phyloP scores from a whole-genome alignment of 2,888 invertebrate species.

The Volucella zonaria region DNA sequence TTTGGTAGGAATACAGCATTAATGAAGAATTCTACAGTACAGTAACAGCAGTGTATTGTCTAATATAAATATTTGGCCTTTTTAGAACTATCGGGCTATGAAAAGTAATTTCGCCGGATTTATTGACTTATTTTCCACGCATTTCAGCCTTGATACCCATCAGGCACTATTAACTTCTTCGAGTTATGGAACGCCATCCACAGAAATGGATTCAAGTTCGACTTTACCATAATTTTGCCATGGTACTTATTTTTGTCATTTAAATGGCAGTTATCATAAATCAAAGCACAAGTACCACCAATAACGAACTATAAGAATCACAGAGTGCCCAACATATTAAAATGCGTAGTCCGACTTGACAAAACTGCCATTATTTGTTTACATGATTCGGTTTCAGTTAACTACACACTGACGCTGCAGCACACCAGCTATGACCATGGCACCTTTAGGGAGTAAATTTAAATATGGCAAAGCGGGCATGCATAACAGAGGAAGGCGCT shows the following conservation, averaged over 20 bases:
- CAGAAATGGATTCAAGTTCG: slow-evolving; percentile 32
- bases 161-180: too few relatives aligned
- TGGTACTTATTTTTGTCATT: slow-evolving; percentile 46
- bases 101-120: too few relatives aligned
- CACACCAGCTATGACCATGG: slow-evolving; percentile 48
- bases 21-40: too few relatives aligned
- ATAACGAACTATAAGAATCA: slow-evolving; percentile 5
- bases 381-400: slow-evolving; percentile 56
- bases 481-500: slow-evolving; percentile 47
- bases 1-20: too few relatives aligned
- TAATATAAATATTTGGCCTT: too few relatives aligned
- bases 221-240: slow-evolving; percentile 33
- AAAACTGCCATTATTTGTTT: slow-evolving; percentile 52
- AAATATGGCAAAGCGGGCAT: slow-evolving; percentile 43
- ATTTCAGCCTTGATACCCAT: too few relatives aligned
- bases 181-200: not conserved
- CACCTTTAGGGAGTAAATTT: slow-evolving; percentile 49
- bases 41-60: too few relatives aligned
- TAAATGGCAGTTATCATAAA: slow-evolving; percentile 50
- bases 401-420: slow-evolving; percentile 30
- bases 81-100: too few relatives aligned
- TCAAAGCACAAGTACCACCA: slow-evolving; percentile 29
- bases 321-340: slow-evolving; percentile 22
- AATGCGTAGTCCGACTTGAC: slow-evolving; percentile 61
- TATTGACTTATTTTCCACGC: too few relatives aligned